Percentiles rank a stretch among this genome's conserved stretches.
phyloP scores from a whole-genome alignment of 2,113 vertebrate species.

The Micronisus gabar region DNA sequence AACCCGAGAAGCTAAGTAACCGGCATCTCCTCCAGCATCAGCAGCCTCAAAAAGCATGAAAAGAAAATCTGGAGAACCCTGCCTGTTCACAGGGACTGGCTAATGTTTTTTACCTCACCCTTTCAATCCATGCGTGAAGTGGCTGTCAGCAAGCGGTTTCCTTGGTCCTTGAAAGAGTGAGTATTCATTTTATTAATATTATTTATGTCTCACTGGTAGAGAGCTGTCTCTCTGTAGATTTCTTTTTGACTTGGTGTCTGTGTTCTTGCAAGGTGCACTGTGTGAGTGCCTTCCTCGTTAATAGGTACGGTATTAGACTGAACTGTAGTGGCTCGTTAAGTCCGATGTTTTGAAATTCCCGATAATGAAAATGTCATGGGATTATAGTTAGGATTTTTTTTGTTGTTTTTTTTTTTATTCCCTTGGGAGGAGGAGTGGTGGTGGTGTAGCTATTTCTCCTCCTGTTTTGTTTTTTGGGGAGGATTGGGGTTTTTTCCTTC shows the following conservation, averaged over 20 bases:
- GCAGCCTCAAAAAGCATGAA: slow-evolving; percentile 62
- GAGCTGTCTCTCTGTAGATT: background rate
- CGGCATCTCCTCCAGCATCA: slow-evolving; percentile 35
- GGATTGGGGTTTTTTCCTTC: background rate
- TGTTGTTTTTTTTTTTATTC: background rate
- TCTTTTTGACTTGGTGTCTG: slow-evolving; percentile 2
- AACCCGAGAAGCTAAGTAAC: background rate
- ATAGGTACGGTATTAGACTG: background rate
- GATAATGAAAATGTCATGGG: background rate
- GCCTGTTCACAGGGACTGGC: slow-evolving; percentile 1
- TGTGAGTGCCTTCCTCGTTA: background rate
- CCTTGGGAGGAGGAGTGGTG: background rate
- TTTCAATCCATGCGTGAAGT: slow-evolving; percentile 26
- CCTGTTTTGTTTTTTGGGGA: background rate
- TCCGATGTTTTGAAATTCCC: background rate
- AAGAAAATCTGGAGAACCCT: slow-evolving; percentile 42
- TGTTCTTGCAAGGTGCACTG: background rate
- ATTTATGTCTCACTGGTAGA: background rate
- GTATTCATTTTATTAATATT: slow-evolving; percentile 34
- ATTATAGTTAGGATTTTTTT: background rate
- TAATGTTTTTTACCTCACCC: slow-evolving; percentile 36
- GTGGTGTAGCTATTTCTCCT: background rate
- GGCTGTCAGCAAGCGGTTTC: slow-evolving; percentile 15
- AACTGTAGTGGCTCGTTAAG: background rate
- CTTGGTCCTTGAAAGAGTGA: slow-evolving; percentile 63